Percentiles rank a stretch among this genome's conserved stretches.
Conservation (phyloP, 2,797 vertebrate species). For the Chromis chromis region DNA sequence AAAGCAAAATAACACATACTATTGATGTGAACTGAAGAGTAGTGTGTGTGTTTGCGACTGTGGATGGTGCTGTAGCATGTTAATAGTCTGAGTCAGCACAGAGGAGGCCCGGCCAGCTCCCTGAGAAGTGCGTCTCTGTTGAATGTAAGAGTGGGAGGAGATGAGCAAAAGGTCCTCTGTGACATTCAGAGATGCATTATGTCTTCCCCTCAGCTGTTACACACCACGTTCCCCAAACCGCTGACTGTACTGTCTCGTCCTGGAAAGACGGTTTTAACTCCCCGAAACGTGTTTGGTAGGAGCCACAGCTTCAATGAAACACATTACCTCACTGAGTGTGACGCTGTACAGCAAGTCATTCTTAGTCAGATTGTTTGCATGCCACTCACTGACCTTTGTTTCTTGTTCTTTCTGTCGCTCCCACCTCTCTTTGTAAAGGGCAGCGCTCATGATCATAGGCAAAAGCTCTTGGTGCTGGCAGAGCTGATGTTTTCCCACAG, state of each 20-base stretch:
- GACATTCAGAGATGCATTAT: constrained; percentile 50
- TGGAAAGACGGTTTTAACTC: constrained; percentile 29
- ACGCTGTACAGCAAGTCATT: constrained; percentile 8
- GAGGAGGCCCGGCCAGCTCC: constrained; percentile 45
- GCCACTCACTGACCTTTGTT: constrained; percentile 40
- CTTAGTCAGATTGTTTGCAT: constrained; percentile 16
- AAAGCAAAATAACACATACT: neutral
- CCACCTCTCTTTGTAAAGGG: constrained; percentile 33
- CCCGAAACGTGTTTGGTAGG: neutral
- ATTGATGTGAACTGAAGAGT: constrained; percentile 26
- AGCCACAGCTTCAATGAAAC: constrained; percentile 11
- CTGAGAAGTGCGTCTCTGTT: constrained; percentile 49
- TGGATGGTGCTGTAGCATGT: constrained; percentile 37
- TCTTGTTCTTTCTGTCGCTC: constrained; percentile 18
- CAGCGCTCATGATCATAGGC: constrained; percentile 18
- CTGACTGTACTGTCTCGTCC: constrained; percentile 44
- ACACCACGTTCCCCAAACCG: constrained; percentile 56
- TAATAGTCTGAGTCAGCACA: constrained; percentile 68
- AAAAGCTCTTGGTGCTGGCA: constrained; percentile 28
- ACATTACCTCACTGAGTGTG: neutral
- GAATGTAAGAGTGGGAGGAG: constrained; percentile 64
- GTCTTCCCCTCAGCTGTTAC: constrained; percentile 63
- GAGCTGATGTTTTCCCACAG: constrained; percentile 22
- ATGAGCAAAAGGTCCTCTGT: constrained; percentile 61
- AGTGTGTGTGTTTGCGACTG: constrained; percentile 27